These are phyloP conservation scores for Rhabdophis nuchalis DNA, from an alignment of 2,797 vertebrate species.

Conservation along the genomic window DNA sequence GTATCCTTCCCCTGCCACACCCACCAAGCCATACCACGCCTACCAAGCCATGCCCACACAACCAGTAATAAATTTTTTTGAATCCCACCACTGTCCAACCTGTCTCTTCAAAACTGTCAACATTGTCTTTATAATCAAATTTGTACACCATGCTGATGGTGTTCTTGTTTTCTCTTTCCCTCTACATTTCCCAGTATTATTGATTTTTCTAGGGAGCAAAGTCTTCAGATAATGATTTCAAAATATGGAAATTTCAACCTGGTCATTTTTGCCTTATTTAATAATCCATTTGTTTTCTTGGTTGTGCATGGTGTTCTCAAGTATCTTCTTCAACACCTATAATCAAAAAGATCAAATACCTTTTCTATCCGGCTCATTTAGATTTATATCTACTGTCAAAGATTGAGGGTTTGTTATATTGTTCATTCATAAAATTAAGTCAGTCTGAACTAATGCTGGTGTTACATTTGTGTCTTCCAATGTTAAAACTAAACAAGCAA, in stretches of 20 bases:
- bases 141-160: background rate
- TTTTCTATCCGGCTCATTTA: background rate
- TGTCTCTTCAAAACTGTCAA: background rate
- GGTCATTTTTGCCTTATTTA: background rate
- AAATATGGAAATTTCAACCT: background rate
- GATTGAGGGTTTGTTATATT: background rate
- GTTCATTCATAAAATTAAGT: background rate
- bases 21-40: too few species aligned
- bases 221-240: background rate
- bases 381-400: background rate
- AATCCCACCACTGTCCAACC: background rate
- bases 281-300: background rate
- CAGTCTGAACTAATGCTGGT: background rate
- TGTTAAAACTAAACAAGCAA: background rate
- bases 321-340: background rate
- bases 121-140: background rate
- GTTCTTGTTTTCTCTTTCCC: background rate
- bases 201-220: background rate
- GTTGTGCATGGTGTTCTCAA: background rate
- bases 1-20: too few species aligned
- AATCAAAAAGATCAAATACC: background rate
- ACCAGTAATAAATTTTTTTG: too few species aligned
- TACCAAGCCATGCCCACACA: too few species aligned
- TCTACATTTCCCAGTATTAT: background rate
- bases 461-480: background rate